These are phyloP conservation scores for Brenthis daphne DNA, from an alignment of 2,888 invertebrate species.

Conservation along the genomic window DNA sequence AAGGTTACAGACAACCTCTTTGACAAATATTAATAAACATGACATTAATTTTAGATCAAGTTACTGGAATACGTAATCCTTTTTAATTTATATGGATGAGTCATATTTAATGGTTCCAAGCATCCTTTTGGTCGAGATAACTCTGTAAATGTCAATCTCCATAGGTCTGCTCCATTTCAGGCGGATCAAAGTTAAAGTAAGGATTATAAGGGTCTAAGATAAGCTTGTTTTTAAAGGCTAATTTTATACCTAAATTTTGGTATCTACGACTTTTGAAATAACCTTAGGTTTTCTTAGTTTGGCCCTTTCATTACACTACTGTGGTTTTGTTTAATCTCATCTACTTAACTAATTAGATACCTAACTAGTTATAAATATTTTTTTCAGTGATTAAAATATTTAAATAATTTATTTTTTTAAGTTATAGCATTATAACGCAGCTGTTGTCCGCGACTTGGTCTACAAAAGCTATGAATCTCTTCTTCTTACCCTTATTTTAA, in stretches of 20 bases:
- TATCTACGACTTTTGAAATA: neutral
- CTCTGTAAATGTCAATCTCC: conserved; percentile 76
- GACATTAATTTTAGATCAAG: neutral
- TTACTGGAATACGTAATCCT: conserved; percentile 16
- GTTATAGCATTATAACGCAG: too few species aligned
- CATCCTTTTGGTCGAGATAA: conserved; percentile 72
- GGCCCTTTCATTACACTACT: neutral
- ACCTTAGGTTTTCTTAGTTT: neutral
- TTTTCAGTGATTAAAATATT: too few species aligned
- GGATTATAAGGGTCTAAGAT: conserved; percentile 81
- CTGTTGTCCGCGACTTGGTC: too few species aligned
- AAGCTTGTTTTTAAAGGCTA: conserved; percentile 75
- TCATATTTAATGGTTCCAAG: conserved; percentile 58
- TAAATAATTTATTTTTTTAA: too few species aligned
- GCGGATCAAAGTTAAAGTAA: conserved; percentile 76
- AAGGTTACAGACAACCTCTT: too few species aligned
- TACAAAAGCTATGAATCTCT: too few species aligned
- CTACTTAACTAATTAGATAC: too few species aligned
- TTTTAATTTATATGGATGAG: conserved; percentile 39
- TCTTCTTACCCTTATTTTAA: too few species aligned
- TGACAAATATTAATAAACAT: neutral
- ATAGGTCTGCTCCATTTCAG: conserved; percentile 71
- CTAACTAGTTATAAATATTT: too few species aligned
- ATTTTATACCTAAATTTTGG: conserved; percentile 67
- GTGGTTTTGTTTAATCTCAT: too few species aligned